A percentile compares a stretch with the other conserved stretches of the same genome.
phyloP scores from a whole-genome alignment of 2,113 vertebrate genomes.

The Ptychochromis oligacanthus region DNA sequence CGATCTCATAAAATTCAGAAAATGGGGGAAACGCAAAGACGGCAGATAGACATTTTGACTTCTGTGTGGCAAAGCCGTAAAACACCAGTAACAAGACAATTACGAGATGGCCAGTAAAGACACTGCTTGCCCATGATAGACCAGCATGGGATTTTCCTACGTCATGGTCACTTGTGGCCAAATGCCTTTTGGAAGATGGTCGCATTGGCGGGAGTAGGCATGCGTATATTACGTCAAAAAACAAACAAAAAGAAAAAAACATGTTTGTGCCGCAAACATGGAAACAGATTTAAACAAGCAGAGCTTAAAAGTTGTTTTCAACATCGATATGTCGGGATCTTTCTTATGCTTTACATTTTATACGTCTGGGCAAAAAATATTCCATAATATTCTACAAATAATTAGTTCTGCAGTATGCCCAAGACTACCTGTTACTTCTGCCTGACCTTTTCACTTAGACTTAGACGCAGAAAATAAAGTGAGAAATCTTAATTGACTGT shows the following conservation, averaged over 20 bases:
- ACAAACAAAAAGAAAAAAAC: no score
- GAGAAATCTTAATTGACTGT: background rate
- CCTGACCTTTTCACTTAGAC: background rate
- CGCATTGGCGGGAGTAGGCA: background rate
- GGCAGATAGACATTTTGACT: background rate
- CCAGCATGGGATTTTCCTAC: background rate
- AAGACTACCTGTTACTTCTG: background rate
- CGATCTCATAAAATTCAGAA: background rate
- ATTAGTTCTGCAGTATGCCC: background rate
- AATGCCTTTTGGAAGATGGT: background rate
- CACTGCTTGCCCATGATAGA: no score
- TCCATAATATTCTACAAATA: background rate
- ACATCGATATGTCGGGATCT: no score
- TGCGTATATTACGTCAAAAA: conserved; percentile 8
- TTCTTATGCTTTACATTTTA: background rate
- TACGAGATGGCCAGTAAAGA: background rate
- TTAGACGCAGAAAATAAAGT: no score
- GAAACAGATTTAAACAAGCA: background rate
- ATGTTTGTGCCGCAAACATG: background rate
- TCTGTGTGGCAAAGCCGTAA: background rate
- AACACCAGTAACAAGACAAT: background rate
- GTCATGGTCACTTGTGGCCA: background rate
- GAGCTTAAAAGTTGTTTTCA: background rate
- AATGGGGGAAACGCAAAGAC: background rate
- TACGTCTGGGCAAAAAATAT: background rate